A percentile compares a stretch with the other conserved stretches of the same genome.
phyloP scores from a whole-genome alignment of 2,888 invertebrate species.

The Melanophora roralis region DNA sequence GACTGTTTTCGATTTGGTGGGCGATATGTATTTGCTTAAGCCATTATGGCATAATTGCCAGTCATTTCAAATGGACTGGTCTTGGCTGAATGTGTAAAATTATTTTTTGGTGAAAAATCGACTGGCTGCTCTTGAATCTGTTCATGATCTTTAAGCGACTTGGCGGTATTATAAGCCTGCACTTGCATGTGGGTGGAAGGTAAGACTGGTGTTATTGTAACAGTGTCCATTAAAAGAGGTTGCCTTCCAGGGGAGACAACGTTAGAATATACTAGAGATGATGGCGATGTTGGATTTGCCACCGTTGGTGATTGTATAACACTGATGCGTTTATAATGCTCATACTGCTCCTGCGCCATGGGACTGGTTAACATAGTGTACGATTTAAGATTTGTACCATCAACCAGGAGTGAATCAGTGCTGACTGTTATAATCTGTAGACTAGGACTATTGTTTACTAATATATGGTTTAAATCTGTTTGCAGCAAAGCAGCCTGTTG shows the following conservation, averaged over 20 bases:
- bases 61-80: conserved; percentile 76
- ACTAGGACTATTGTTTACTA: conserved; percentile 28
- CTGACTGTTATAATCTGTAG: conserved; percentile 47
- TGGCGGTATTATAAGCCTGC: conserved; percentile 63
- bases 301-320: conserved; percentile 71
- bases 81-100: conserved; percentile 75
- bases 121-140: conserved; percentile 74
- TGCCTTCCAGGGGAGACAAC: conserved; percentile 54
- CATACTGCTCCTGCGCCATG: conserved; percentile 70
- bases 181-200: conserved; percentile 63
- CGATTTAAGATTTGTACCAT: conserved; percentile 64
- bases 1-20: too few species aligned
- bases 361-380: conserved; percentile 70
- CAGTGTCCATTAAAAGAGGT: conserved; percentile 5
- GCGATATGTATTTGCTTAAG: too few species aligned
- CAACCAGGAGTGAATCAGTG: conserved; percentile 20
- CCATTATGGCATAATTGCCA: conserved; percentile 75
- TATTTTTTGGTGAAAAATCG: conserved; percentile 77
- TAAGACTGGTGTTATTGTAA: neutral
- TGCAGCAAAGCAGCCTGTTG: conserved; percentile 59
- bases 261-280: neutral
- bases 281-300: conserved; percentile 40
- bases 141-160: conserved; percentile 33
- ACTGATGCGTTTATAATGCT: conserved; percentile 73
- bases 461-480: conserved; percentile 1